Conservation (phyloP, 2,797 vertebrate species). For the Enteromius argenteus region DNA sequence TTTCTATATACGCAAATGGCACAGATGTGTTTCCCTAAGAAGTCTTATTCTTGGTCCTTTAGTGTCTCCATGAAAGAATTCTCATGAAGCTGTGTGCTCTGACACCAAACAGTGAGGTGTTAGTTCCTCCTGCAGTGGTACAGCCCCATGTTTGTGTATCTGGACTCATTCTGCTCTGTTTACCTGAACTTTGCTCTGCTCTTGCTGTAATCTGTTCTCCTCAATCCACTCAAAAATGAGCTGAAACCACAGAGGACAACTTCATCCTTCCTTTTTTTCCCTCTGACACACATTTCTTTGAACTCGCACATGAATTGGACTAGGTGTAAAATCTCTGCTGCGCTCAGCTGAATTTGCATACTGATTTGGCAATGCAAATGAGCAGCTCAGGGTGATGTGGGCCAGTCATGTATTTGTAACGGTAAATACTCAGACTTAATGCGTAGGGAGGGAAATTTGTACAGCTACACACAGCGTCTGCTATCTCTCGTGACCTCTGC, state of each 20-base stretch:
- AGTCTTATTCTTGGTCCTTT: background rate
- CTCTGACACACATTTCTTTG: background rate
- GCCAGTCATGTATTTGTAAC: constrained; percentile 15
- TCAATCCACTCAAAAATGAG: constrained; percentile 23
- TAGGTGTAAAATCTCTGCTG: constrained; percentile 45
- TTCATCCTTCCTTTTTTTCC: background rate
- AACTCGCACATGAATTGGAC: background rate
- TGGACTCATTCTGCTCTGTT: constrained; percentile 39
- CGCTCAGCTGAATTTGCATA: constrained; percentile 47
- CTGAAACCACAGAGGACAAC: background rate
- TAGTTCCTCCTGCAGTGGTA: constrained; percentile 28
- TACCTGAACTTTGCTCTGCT: constrained; percentile 52
- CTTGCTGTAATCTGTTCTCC: constrained; percentile 16
- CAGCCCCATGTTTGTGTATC: constrained; percentile 23
- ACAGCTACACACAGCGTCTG: constrained; percentile 20
- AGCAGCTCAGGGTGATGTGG: constrained; percentile 14
- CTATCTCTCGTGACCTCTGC: constrained; percentile 27
- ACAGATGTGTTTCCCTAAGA: constrained; percentile 8
- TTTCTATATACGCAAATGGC: background rate
- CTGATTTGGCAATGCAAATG: constrained; percentile 54
- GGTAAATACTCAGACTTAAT: constrained; percentile 29
- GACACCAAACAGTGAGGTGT: constrained; percentile 49
- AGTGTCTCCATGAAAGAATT: constrained; percentile 35
- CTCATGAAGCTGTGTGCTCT: constrained; percentile 48
- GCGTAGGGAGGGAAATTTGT: constrained; percentile 8